A percentile compares a stretch with the other conserved stretches of the same genome.
phyloP scores from a whole-genome alignment of 1,140 invertebrate species.

The Manduca sexta region DNA sequence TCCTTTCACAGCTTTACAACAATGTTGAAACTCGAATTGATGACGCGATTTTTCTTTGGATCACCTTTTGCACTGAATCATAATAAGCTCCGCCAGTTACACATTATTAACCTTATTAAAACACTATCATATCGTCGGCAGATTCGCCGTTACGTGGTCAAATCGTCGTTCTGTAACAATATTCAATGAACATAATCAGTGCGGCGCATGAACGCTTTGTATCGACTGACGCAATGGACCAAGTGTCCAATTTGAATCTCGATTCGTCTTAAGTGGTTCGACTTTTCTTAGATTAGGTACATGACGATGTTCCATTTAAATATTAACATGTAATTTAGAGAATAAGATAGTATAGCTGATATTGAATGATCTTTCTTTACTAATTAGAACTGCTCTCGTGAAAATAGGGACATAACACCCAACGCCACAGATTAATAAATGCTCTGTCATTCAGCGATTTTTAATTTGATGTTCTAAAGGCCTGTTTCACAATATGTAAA shows the following conservation, averaged over 20 bases:
- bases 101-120: conserved; percentile 57
- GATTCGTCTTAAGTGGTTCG: conserved; percentile 54
- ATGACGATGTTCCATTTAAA: conserved; percentile 7
- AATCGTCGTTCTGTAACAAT: conserved; percentile 32
- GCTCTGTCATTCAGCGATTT: too few species aligned
- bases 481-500: too few species aligned
- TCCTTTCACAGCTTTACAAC: too few species aligned
- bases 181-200: conserved; percentile 61
- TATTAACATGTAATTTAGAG: too few species aligned
- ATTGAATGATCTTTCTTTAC: too few species aligned
- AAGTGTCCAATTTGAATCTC: conserved; percentile 67
- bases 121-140: conserved; percentile 28
- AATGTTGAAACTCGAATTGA: too few species aligned
- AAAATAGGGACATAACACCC: too few species aligned
- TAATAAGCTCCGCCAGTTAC: conserved; percentile 21
- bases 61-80: conserved; percentile 4
- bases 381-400: too few species aligned
- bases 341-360: too few species aligned
- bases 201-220: conserved; percentile 42
- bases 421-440: too few species aligned
- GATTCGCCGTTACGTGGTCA: conserved; percentile 51
- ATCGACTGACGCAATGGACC: conserved; percentile 56
- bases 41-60: neutral
- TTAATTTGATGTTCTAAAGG: too few species aligned
- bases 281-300: conserved; percentile 56